Evolutionary conservation across 1,140 invertebrate species (phyloP).

Genomic region (Drosophila novamexicana): DNA sequence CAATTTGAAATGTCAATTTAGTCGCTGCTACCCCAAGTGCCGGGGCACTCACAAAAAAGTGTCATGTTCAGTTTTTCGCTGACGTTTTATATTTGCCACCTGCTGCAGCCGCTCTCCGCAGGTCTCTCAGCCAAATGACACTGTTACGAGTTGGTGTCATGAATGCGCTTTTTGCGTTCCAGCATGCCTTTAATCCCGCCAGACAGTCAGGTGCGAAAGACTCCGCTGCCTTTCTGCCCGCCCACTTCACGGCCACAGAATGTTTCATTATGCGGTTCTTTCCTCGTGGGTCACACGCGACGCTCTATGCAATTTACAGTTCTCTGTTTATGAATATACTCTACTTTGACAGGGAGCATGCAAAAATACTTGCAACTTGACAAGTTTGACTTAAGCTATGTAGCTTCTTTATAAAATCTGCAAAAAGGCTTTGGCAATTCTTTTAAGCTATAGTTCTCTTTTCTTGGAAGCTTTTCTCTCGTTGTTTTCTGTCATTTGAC

Average conservation of each 20-base stretch:
- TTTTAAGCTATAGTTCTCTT: too few species aligned
- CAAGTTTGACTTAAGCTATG: too few species aligned
- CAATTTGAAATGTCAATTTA: slow-evolving; percentile 68
- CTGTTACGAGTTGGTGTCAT: slow-evolving; percentile 26
- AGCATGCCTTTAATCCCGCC: slow-evolving; percentile 41
- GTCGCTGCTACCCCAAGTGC: slow-evolving; percentile 34
- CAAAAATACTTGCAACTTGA: too few species aligned
- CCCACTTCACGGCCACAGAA: not conserved
- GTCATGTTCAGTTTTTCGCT: slow-evolving; percentile 64
- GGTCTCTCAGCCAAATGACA: slow-evolving; percentile 8
- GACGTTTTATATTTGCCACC: slow-evolving; percentile 36
- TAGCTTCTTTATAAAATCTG: too few species aligned
- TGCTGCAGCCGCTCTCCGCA: slow-evolving; percentile 2
- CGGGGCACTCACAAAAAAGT: slow-evolving; percentile 44
- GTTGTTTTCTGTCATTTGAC: too few species aligned
- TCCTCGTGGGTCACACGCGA: slow-evolving; percentile 25
- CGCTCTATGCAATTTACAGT: slow-evolving; percentile 31
- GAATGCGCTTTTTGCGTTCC: slow-evolving; percentile 46
- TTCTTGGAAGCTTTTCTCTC: too few species aligned
- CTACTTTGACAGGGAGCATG: not conserved
- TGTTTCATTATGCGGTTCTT: slow-evolving; percentile 43
- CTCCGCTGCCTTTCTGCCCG: not conserved
- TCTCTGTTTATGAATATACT: slow-evolving; percentile 12
- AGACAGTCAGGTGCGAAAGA: slow-evolving; percentile 27
- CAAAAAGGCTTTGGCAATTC: too few species aligned